These are phyloP conservation scores for Aulostomus chinensis DNA, from an alignment of 2,797 vertebrate species.

Conservation along the genomic window DNA sequence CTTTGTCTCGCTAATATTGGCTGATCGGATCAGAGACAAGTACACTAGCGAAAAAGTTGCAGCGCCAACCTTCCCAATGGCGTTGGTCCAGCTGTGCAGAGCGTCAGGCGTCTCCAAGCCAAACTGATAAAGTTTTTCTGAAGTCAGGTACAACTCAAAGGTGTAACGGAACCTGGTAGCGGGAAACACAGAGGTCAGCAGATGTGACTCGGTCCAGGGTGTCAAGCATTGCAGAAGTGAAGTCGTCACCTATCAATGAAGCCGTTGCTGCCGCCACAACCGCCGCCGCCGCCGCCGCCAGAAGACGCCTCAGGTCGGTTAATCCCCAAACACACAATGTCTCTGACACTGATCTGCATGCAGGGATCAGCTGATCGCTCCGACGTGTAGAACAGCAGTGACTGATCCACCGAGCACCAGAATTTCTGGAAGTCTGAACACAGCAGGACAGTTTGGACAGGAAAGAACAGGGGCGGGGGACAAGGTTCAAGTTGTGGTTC, in stretches of 20 bases:
- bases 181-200: not conserved
- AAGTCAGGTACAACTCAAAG: conserved; percentile 88
- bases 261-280: conserved; percentile 64
- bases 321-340: conserved; percentile 90
- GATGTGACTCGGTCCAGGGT: too few species aligned
- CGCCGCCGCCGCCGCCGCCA: conserved; percentile 64
- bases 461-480: too few species aligned
- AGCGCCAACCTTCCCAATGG: conserved; percentile 81
- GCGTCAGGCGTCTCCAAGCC: conserved; percentile 85
- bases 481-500: too few species aligned
- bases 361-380: conserved; percentile 83
- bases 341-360: conserved; percentile 83
- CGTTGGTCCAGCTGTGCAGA: conserved; percentile 89
- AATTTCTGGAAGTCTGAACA: conserved; percentile 86
- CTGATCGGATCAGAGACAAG: too few species aligned
- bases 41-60: too few species aligned
- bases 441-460: not conserved
- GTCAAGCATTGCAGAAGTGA: not conserved
- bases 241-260: conserved; percentile 75
- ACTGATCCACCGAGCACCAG: conserved; percentile 86
- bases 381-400: conserved; percentile 85
- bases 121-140: conserved; percentile 90
- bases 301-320: conserved; percentile 69
- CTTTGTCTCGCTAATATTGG: too few species aligned
- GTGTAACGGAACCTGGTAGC: conserved; percentile 87